Evolutionary conservation across 2,797 vertebrate genomes (phyloP), one percentile per base, ranked within the genome.

Genomic region (Hephaestus fuliginosus): DNA sequence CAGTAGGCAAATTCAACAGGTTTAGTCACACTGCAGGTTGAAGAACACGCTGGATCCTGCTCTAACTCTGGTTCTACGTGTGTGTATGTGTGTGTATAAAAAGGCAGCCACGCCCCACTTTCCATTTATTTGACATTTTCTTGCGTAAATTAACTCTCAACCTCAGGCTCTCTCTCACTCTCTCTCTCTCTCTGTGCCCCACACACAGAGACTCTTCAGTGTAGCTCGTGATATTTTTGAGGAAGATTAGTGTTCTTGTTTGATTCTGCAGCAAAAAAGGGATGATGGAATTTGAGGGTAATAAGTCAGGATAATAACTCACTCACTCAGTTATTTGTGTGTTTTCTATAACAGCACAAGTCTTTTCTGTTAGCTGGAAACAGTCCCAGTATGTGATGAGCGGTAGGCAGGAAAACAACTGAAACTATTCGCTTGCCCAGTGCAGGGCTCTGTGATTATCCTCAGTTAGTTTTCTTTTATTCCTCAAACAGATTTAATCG

Each of bases 11-110:
- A 94, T 91, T 87, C 84, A 93, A 88, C 91, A 92, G 89, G 92
- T 92, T 93, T 91, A 91, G 85, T 90, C 87, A 88, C 88, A 88
- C 79, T 82, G 39, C 71, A 71, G 64, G 83, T 89, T 82, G 58
- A 82, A 55, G 73, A 90, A 92, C 92, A 92, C 61, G 91, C 91
- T 76, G 78, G 72, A 82, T 92, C 93, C 85, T 94, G 92, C 84
- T 85, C 73, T 76, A 49, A 41, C 65, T 71, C 70, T 76, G 48
- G 61, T 65, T 81, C 57, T 66, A 20, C n/a, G 12, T 73, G 64
- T 83, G 84, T 64, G 69, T 81, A 66, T 74, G 39, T 70, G 69
- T 55, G 39, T 25, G 25, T 2, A 51, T 52, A 52, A 78, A 80
- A 57, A 49, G 25, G 30, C 20, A 63, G 90, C 87, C 91, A 94